A percentile compares a stretch with the other conserved stretches of the same genome.
Conservation (phyloP, 2,888 invertebrate species). For the Urechis unicinctus region DNA sequence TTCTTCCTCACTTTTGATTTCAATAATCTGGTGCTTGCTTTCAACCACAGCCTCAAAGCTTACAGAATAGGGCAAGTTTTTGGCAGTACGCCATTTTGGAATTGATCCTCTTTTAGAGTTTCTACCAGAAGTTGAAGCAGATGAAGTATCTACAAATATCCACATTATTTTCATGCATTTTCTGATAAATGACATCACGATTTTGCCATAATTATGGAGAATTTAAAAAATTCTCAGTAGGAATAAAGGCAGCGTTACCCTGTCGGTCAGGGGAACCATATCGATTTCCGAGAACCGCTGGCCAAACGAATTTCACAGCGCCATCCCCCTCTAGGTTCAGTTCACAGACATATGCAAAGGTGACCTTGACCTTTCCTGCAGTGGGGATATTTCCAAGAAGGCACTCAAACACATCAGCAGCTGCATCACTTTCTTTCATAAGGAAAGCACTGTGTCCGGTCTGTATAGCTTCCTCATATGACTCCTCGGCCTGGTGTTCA, state of each 20-base stretch:
- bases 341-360: constrained; percentile 26
- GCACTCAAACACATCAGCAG: constrained; percentile 27
- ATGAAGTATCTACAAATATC: too few relatives aligned
- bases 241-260: background rate
- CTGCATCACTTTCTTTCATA: constrained; percentile 22
- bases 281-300: background rate
- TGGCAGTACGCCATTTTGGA: too few relatives aligned
- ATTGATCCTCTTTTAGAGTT: too few relatives aligned
- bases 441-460: constrained; percentile 26
- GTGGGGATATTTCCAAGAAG: constrained; percentile 29
- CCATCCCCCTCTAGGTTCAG: constrained; percentile 22
- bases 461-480: constrained; percentile 25
- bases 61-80: background rate
- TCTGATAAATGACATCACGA: too few relatives aligned
- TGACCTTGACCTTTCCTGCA: constrained; percentile 20
- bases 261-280: background rate
- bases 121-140: too few relatives aligned
- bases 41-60: background rate
- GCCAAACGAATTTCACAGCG: background rate
- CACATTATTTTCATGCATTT: too few relatives aligned
- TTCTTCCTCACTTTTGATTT: too few relatives aligned
- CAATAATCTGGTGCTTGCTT: too few relatives aligned
- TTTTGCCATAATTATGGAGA: too few relatives aligned
- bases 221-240: too few relatives aligned
- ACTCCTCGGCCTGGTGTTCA: constrained; percentile 26